Evolutionary conservation across 1,140 invertebrate species (phyloP), one percentile per base, ranked within the genome.

Genomic region (Drosophila navojoa): DNA sequence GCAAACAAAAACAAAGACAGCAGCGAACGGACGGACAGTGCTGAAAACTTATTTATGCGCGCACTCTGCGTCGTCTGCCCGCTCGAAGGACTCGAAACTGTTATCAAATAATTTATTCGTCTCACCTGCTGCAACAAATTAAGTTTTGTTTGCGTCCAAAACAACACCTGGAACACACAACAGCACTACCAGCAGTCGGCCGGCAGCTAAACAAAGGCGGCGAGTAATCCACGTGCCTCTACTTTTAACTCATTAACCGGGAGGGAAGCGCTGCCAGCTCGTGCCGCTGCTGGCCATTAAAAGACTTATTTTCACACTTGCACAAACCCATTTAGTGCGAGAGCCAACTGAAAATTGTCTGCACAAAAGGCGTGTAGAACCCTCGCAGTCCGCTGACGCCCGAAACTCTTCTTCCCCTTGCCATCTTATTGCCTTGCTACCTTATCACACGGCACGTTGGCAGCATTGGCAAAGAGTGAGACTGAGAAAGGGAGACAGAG

Each of bases 241-340:
- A 89, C 85, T 89, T 89, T 84, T 71, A 89, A 89, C 84, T 89
- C 84, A 89, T 89, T 89, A 89, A 89, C 85, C 80, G 74, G 25
- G 68, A 54, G 52, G 27, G 19, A 66, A 66, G 62, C 58, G 44
- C 57, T 45, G 22, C 45, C 55, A 40, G 63, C 35, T 25, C 35
- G 47, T 54, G 15, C 60, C 66, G 66, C 70, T 54, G 64, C 58
- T 72, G 84, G 76, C 79, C 84, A 89, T 89, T 90, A 89, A 89
- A 87, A 89, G 84, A 89, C 84, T 89, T 89, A 89, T 89, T 89
- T 89, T 89, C 85, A 89, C 84, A 89, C 84, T 89, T 89, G 84
- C 84, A 89, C 84, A 89, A 89, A 89, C 84, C 77, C 84, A 89
- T 89, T 89, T 89, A 89, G 85, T 77, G 79, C 82, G 66, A 60